Evolutionary conservation across 2,888 invertebrate species (phyloP), one percentile per base, ranked within the genome.

Genomic region (Himalopsyche tibetana): DNA sequence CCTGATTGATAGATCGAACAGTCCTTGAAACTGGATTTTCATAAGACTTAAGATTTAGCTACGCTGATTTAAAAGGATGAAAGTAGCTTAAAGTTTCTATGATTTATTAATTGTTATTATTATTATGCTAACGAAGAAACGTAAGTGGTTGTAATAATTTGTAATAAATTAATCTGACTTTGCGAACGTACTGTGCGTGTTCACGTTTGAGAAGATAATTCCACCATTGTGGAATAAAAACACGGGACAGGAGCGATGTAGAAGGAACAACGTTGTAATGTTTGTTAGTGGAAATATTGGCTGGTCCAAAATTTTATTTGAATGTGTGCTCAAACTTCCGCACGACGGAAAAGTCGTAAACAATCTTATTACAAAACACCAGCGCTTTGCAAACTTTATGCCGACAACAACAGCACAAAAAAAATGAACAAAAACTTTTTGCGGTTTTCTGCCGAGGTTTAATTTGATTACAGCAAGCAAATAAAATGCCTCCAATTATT

Each of bases 291-390:
- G 19, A 63, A 63, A 80, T 80, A 80, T 80, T 36, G 38, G 40
- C 80, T 38, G 40, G 80, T 80, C 80, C 42, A 80, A 42, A 80
- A 80, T 80, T 80, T 80, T 80, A 80, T 40, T 80, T 40, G 80
- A 38, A 42, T 38, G 40, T 80, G 80, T 80, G 38, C 63, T 63
- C 63, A 63, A 63, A 63, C 80, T 81, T 51, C 81, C 42, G 45
- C 28, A 45, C 45, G 81, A 81, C 45, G 15, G 45, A 19, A 17
- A 15, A 81, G 81, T 81, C 81, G 81, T 81, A 45, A 81, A 81
- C 81, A 81, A 81, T 81, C 81, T 81, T 81, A 81, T 81, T 45
- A 45, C 63, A 63, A 63, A 63, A 63, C 63, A 63, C 63, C 63
- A 63, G 63, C 63, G 63, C 63, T 63, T 63, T 63, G 63, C 63